Base-by-base conservation (phyloP, 2,797 vertebrate species). In the Somateria mollissima region DNA sequence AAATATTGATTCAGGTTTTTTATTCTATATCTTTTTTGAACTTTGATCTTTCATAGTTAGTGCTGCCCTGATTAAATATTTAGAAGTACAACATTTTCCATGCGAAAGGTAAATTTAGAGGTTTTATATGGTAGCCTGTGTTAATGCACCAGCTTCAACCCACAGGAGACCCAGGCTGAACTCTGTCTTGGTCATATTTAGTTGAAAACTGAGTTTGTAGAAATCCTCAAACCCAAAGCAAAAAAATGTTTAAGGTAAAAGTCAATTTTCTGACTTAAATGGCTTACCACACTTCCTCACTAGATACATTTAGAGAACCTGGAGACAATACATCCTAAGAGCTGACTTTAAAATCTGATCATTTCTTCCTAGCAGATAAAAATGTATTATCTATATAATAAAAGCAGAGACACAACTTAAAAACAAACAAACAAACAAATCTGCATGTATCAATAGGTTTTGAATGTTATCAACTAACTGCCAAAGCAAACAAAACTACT, bases 21-120 rank as follows among this genome's bases (percentile, higher is more conserved):
- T 41, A 76, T 41, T 5, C 2, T 60, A 20, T 81, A 74, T 76
- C 47, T 84, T 92, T 67, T 85, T 71, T 94, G 92, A 94, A 87
- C n/a, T 76, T 76, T 79, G 89, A 82, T 91, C 79, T 92, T 94
- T 81, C 83, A 89, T 74, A 89, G 66, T 93, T 92, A 77, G 81
- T 90, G 72, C 60, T 95, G 60, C 83, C 82, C 92, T 84, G 71
- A 95, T 93, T 41, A 91, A 87, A 95, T 88, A 95, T 93, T 96
- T 94, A 95, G 81, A 95, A 87, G 92, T 66, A 60, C 47, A 76
- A 25, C 8, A 57, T 90, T 92, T 93, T 94, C 88, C 70, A 77
- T 3, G 47, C 6, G n/a, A 94, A 96, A 96, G 81, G 94, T 94
- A 96, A 93, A 96, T 92, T 89, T 91, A 86, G 56, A 74, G 47